Conservation (phyloP, 2,888 invertebrate genomes). For the Eupeodes luniger region DNA sequence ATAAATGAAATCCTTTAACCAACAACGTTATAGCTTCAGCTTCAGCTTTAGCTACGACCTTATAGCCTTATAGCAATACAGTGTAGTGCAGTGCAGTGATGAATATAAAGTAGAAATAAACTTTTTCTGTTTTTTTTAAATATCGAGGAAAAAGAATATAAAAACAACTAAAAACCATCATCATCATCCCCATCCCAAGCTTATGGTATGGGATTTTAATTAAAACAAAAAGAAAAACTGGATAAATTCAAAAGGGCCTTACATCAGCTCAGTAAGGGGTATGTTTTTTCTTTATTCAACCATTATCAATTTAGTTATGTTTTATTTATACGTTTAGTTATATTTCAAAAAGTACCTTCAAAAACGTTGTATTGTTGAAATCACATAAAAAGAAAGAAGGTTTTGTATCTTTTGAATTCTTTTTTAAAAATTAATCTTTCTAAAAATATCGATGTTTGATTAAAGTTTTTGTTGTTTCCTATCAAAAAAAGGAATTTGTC, state of each 20-base stretch:
- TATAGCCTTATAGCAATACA: too few species aligned
- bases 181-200: background rate
- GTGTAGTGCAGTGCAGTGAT: background rate
- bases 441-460: too few species aligned
- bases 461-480: too few species aligned
- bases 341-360: too few species aligned
- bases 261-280: conserved; percentile 1
- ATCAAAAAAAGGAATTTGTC: too few species aligned
- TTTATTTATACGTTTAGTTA: background rate
- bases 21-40: too few species aligned
- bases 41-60: too few species aligned
- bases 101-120: conserved; percentile 1
- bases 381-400: too few species aligned
- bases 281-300: background rate
- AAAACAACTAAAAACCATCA: background rate
- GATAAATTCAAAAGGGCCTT: background rate
- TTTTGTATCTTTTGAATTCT: too few species aligned
- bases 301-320: background rate
- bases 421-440: too few species aligned
- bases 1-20: conserved; percentile 12
- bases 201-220: background rate
- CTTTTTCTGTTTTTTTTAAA: background rate
- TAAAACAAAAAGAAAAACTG: background rate
- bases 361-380: background rate
- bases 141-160: background rate